A percentile compares a stretch with the other conserved stretches of the same genome.
phyloP scores from a whole-genome alignment of 1,140 invertebrate genomes.

The Pemphigus obesinymphae region DNA sequence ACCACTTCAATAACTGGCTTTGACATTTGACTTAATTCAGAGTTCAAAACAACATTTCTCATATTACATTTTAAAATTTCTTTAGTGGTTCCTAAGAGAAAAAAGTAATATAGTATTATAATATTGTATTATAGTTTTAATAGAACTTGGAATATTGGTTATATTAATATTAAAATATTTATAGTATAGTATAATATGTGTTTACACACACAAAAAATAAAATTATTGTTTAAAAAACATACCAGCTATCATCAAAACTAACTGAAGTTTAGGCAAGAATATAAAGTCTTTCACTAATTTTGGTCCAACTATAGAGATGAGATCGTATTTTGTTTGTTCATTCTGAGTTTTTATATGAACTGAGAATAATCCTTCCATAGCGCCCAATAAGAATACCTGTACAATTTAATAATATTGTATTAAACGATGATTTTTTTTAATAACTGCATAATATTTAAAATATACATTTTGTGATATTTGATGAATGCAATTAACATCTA shows the following conservation, averaged over 20 bases:
- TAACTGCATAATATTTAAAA: background rate
- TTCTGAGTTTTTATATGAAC: constrained; percentile 21
- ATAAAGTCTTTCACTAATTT: constrained; percentile 26
- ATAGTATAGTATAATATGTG: no score
- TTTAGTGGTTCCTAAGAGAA: constrained; percentile 1
- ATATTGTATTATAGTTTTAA: no score
- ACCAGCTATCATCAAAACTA: constrained; percentile 39
- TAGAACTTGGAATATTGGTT: no score
- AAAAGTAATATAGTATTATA: no score
- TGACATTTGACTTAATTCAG: constrained; percentile 18
- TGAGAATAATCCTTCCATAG: constrained; percentile 40
- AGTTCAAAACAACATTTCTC: constrained; percentile 12
- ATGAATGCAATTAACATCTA: constrained; percentile 18
- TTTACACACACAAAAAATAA: no score
- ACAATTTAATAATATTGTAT: background rate
- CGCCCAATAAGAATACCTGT: constrained; percentile 29
- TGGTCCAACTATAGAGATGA: constrained; percentile 27
- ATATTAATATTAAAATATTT: no score
- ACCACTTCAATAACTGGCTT: constrained; percentile 18
- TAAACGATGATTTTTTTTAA: background rate
- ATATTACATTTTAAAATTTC: constrained; percentile 35
- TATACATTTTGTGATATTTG: constrained; percentile 37
- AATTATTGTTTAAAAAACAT: background rate
- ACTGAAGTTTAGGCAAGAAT: constrained; percentile 35
- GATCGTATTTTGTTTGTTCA: background rate